phyloP scores from a whole-genome alignment of 2,797 vertebrate species.

The Pseudomugil gertrudae region DNA sequence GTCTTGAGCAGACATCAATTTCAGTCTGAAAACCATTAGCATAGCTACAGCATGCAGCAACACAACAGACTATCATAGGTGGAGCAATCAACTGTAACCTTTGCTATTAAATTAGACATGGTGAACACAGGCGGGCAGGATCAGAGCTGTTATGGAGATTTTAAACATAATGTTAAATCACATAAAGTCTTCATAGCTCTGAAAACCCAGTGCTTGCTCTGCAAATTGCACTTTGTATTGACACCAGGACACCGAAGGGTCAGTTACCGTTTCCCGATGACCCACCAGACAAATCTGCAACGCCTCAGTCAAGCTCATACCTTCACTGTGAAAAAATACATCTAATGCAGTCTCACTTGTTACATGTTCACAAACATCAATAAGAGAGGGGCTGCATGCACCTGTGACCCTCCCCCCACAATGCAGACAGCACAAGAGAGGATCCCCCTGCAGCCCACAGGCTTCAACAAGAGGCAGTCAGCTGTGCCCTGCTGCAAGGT shows the following conservation, averaged over 20 bases:
- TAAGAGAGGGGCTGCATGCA: constrained; percentile 46
- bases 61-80: constrained; percentile 28
- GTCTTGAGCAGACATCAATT: constrained; percentile 47
- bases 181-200: constrained; percentile 28
- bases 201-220: background rate
- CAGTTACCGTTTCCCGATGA: background rate
- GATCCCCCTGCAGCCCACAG: constrained; percentile 68
- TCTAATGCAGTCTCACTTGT: constrained; percentile 46
- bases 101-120: constrained; percentile 51
- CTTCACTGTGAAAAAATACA: constrained; percentile 52
- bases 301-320: constrained; percentile 48
- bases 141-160: constrained; percentile 23
- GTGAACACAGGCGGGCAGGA: constrained; percentile 45
- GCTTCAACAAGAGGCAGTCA: constrained; percentile 72
- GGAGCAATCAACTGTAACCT: constrained; percentile 53
- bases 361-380: constrained; percentile 62
- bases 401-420: constrained; percentile 71
- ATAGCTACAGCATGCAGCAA: constrained; percentile 45
- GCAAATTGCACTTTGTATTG: background rate
- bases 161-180: constrained; percentile 34
- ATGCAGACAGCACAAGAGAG: constrained; percentile 64
- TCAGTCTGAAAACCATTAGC: constrained; percentile 47
- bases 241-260: background rate
- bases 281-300: constrained; percentile 18
- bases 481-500: constrained; percentile 74